These are phyloP conservation scores for Phalera bucephala DNA, from an alignment of 2,888 invertebrate genomes.

Conservation along the genomic window DNA sequence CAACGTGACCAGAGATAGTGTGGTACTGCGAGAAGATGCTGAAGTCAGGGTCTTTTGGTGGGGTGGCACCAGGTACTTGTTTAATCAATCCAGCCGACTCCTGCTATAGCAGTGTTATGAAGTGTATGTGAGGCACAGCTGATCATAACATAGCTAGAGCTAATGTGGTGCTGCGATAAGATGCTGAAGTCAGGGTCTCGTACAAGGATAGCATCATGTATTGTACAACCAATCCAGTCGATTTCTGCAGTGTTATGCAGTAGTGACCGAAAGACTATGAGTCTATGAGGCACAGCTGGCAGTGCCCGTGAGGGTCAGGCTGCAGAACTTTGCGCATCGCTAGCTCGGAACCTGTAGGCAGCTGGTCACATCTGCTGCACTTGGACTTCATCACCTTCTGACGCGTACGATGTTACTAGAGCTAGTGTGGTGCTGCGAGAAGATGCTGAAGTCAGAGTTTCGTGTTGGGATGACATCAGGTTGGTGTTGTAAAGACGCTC, in stretches of 20 bases:
- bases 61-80: conserved; percentile 32
- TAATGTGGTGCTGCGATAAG: conserved; percentile 42
- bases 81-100: too few species aligned
- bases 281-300: conserved; percentile 52
- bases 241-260: too few species aligned
- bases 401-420: conserved; percentile 45
- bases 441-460: conserved; percentile 38
- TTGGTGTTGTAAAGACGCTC: too few species aligned
- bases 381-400: conserved; percentile 32
- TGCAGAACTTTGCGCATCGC: conserved; percentile 42
- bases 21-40: conserved; percentile 45
- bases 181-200: conserved; percentile 38
- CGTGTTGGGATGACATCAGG: conserved; percentile 41
- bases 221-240: too few species aligned
- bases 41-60: conserved; percentile 44
- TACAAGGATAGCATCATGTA: conserved; percentile 40
- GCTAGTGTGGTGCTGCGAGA: conserved; percentile 45
- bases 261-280: too few species aligned
- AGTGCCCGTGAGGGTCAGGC: conserved; percentile 44
- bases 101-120: too few species aligned
- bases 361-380: conserved; percentile 81
- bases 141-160: conserved; percentile 48
- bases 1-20: conserved; percentile 31
- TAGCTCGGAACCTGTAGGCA: conserved; percentile 85
- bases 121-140: conserved; percentile 52